Percentiles rank a stretch among this genome's conserved stretches.
Evolutionary conservation across 2,113 vertebrate genomes (phyloP).

Genomic region (Epinephelus moara): DNA sequence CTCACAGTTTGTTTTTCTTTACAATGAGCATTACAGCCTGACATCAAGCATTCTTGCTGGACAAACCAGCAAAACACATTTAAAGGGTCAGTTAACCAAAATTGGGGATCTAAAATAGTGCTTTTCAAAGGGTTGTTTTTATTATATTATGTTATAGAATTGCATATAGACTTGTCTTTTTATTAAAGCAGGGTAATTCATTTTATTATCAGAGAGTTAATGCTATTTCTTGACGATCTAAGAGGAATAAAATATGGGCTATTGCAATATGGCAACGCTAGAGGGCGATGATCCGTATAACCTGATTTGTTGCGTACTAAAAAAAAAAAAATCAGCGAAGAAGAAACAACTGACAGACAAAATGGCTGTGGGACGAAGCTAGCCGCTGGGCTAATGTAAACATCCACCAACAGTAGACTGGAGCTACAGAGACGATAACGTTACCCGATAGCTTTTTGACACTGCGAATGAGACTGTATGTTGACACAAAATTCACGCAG

Average conservation of each 20-base stretch:
- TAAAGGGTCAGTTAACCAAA: too few relatives aligned
- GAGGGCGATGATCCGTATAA: constrained; percentile 3
- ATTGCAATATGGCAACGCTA: background rate
- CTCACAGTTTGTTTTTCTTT: too few relatives aligned
- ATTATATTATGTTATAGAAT: too few relatives aligned
- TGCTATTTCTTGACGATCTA: accelerated
- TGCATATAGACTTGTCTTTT: too few relatives aligned
- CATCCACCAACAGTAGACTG: constrained; percentile 33
- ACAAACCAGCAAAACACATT: too few relatives aligned
- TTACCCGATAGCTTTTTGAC: constrained; percentile 8
- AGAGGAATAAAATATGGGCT: background rate
- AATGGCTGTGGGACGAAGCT: constrained; percentile 64
- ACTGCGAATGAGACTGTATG: constrained; percentile 53
- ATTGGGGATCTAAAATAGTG: too few relatives aligned
- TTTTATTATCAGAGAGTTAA: background rate
- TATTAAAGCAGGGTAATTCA: too few relatives aligned
- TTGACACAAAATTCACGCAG: constrained; percentile 1
- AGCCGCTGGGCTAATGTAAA: constrained; percentile 60
- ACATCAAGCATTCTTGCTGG: too few relatives aligned
- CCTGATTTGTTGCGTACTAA: accelerated
- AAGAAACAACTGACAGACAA: constrained; percentile 61
- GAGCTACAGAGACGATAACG: constrained; percentile 42
- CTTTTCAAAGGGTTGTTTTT: too few relatives aligned
- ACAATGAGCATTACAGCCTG: too few relatives aligned
- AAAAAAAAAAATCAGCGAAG: constrained; percentile 18